Evolutionary conservation across 2,113 vertebrate genomes (phyloP).

Genomic region (Ceyx margarethae): DNA sequence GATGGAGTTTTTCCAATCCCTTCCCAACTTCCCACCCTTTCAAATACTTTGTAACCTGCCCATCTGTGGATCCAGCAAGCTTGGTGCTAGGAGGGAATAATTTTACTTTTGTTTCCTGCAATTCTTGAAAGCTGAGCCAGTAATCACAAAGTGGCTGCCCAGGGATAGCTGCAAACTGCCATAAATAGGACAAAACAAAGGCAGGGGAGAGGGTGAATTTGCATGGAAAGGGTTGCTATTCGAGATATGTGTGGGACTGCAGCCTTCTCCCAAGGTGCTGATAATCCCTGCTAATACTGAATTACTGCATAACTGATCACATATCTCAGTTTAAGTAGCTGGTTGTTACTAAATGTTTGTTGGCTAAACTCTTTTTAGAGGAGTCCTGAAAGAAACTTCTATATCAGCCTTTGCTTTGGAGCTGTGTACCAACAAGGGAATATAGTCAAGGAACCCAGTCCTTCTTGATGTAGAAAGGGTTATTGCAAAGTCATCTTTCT

Average conservation of each 20-base stretch:
- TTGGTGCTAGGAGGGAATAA: constrained; percentile 47
- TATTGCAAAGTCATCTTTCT: constrained; percentile 3
- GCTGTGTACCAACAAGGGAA: background rate
- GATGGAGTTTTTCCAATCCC: background rate
- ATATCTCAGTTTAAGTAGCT: constrained; percentile 25
- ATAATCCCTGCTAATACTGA: constrained; percentile 18
- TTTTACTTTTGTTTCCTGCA: constrained; percentile 69
- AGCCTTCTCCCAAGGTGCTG: constrained; percentile 44
- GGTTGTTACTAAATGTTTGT: background rate
- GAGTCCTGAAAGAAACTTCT: constrained; percentile 4
- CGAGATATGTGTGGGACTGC: background rate
- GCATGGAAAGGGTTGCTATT: background rate
- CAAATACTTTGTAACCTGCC: background rate
- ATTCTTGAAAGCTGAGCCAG: constrained; percentile 72
- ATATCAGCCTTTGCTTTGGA: constrained; percentile 19
- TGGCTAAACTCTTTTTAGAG: background rate
- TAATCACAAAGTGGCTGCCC: constrained; percentile 55
- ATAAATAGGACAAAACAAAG: background rate
- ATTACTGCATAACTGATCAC: constrained; percentile 26
- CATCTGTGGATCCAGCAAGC: constrained; percentile 17
- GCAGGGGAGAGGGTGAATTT: constrained; percentile 11
- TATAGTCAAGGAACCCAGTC: background rate
- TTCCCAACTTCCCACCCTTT: background rate
- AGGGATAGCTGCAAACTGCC: constrained; percentile 50
- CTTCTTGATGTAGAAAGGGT: background rate